A percentile compares a stretch with the other conserved stretches of the same genome.
phyloP scores from a whole-genome alignment of 2,113 vertebrate species.

The Patagioenas fasciata region DNA sequence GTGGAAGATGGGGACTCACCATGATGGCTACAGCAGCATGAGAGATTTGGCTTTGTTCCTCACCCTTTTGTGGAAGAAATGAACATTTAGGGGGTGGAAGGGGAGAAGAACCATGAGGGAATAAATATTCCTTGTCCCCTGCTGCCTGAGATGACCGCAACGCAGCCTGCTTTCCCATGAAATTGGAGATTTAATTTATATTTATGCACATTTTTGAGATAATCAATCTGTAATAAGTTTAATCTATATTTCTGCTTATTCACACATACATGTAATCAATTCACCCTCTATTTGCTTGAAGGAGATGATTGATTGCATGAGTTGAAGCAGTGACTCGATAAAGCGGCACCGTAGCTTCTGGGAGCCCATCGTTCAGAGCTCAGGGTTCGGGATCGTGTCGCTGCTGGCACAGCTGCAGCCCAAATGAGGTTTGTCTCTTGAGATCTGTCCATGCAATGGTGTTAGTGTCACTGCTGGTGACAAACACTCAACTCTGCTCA shows the following conservation, averaged over 20 bases:
- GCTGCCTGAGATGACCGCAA: not conserved
- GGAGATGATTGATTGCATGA: not conserved
- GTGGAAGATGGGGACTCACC: not conserved
- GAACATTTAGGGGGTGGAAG: not conserved
- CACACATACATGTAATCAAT: not conserved
- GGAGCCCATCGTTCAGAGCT: not conserved
- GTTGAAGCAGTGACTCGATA: not conserved
- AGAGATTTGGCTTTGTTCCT: not conserved
- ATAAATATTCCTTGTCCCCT: not conserved
- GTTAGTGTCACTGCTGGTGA: not conserved
- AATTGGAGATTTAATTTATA: constrained; percentile 7
- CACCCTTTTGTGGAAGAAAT: not conserved
- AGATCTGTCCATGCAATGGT: not conserved
- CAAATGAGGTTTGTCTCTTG: not conserved
- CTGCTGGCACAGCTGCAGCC: not conserved
- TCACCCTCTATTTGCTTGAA: not conserved
- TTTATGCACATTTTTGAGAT: constrained; percentile 29
- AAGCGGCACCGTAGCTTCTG: not conserved
- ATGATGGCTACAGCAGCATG: not conserved
- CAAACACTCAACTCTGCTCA: too few relatives aligned
- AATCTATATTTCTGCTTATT: not conserved
- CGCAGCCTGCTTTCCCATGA: not conserved
- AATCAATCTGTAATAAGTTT: not conserved
- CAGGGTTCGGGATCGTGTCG: not conserved
- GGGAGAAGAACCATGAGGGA: not conserved